Conservation (phyloP, 2,113 vertebrate species). For the Vimba vimba region DNA sequence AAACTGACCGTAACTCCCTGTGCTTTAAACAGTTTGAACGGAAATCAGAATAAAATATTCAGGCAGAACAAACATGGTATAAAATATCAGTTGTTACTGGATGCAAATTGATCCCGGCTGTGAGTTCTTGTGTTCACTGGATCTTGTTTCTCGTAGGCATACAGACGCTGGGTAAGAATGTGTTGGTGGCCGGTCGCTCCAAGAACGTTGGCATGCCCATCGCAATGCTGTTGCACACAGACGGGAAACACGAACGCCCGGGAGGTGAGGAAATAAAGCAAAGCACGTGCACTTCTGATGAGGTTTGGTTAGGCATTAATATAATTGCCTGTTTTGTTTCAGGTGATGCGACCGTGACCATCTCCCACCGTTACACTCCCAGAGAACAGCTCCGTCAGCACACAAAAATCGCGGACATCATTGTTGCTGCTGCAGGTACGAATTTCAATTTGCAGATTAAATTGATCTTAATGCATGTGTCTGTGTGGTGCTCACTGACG, state of each 20-base stretch:
- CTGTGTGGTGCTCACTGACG: background rate
- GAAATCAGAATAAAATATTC: no score
- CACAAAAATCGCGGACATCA: constrained; percentile 89
- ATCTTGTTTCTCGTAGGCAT: constrained; percentile 79
- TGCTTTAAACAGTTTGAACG: no score
- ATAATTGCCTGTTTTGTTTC: background rate
- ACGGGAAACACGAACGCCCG: constrained; percentile 89
- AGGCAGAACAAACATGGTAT: no score
- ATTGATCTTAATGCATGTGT: no score
- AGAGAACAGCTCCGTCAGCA: constrained; percentile 94
- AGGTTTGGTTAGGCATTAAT: background rate
- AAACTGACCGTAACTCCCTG: no score
- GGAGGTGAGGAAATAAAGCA: constrained; percentile 78
- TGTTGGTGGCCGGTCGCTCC: constrained; percentile 92
- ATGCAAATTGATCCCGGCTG: background rate
- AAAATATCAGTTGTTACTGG: background rate
- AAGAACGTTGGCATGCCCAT: constrained; percentile 99
- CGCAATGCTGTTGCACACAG: constrained; percentile 95
- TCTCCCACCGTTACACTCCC: constrained; percentile 95
- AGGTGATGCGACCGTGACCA: constrained; percentile 97
- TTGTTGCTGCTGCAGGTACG: constrained; percentile 93
- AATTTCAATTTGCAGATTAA: background rate
- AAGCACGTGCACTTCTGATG: background rate
- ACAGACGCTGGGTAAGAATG: constrained; percentile 92
- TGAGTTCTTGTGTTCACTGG: background rate